Evolutionary conservation across 2,797 vertebrate species (phyloP), one percentile per base, ranked within the genome.

Genomic region (Austrolebias charrua): DNA sequence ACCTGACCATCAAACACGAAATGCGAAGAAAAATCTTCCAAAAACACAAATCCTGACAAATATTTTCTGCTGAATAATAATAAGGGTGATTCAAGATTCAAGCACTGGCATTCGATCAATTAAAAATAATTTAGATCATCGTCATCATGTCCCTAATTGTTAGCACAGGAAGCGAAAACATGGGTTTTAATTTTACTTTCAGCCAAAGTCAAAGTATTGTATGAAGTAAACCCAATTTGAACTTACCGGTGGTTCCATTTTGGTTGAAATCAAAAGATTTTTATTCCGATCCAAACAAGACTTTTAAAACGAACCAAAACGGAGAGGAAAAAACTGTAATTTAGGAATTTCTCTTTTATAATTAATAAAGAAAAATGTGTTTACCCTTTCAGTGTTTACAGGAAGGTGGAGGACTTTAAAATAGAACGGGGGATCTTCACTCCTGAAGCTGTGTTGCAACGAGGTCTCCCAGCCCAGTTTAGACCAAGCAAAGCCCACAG

Each of bases 391-490:
- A 35, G 45, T 70, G 61, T 76, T 76, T 66, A 71, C 28, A 1
- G 35, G 12, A 63, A 75, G 57, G 38, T 51, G 18, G 45, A 63
- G 60, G 55, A 67, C 60, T 75, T 13, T 60, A 8, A 82, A 78
- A 77, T 63, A 73, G 66, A 6, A 15, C 63, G 42, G 53, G 78
- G 75, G 81, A 60, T 63, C 61, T 74, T 80, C 67, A 45, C 47
- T 73, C 55, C 65, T 75, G 63, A 69, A 73, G 85, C 47, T 60
- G 78, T 71, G 55, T 78, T 76, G 73, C 84, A 79, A 73, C 71
- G 68, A 85, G 77, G 76, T 74, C 81, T 86, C 80, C 28, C 58
- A 71, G 64, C 85, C 85, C 79, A 82, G 81, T 86, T 82, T 87
- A 87, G 85, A 78, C 78, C 52, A 6, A 62, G 74, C 43, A 2